A percentile compares a stretch with the other conserved stretches of the same genome.
Conservation (phyloP, 1,140 invertebrate genomes). For the Drosophila rhopaloa region DNA sequence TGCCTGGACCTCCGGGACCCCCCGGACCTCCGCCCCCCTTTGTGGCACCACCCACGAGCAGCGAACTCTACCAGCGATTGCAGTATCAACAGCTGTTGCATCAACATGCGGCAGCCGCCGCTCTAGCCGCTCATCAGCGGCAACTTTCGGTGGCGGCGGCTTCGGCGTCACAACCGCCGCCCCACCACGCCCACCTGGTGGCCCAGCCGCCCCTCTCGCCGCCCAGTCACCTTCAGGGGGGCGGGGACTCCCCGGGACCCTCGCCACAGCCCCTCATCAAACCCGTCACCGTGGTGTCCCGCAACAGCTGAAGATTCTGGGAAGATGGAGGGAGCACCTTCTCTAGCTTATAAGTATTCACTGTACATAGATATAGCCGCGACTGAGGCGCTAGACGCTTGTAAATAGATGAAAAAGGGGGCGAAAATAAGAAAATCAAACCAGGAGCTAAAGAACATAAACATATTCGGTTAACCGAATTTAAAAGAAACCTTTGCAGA, state of each 20-base stretch:
- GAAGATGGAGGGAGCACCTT: not conserved
- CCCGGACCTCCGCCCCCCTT: conserved; percentile 57
- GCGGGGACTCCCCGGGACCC: conserved; percentile 66
- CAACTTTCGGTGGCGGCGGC: conserved; percentile 69
- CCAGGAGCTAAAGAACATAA: not conserved
- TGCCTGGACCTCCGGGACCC: conserved; percentile 6
- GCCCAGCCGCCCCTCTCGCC: conserved; percentile 63
- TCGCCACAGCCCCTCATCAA: conserved; percentile 84
- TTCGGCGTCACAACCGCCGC: conserved; percentile 43
- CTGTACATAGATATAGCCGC: conserved; percentile 74
- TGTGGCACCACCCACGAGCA: conserved; percentile 74
- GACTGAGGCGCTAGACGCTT: conserved; percentile 79
- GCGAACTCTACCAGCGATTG: conserved; percentile 85
- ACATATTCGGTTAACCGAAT: conserved; percentile 38
- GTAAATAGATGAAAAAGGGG: conserved; percentile 55
- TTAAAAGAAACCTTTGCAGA: conserved; percentile 13
- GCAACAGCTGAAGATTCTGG: conserved; percentile 84
- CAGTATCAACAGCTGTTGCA: conserved; percentile 84
- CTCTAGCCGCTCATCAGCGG: conserved; percentile 82
- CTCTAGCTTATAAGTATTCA: conserved; percentile 55
- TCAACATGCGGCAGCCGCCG: conserved; percentile 81
- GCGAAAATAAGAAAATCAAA: not conserved
- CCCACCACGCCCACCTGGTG: conserved; percentile 63
- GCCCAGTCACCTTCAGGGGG: conserved; percentile 53
- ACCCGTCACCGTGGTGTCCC: conserved; percentile 85